Evolutionary conservation across 92 coral and sea anemone species (phyloP).

Genomic region (Epizoanthus ramosus): DNA sequence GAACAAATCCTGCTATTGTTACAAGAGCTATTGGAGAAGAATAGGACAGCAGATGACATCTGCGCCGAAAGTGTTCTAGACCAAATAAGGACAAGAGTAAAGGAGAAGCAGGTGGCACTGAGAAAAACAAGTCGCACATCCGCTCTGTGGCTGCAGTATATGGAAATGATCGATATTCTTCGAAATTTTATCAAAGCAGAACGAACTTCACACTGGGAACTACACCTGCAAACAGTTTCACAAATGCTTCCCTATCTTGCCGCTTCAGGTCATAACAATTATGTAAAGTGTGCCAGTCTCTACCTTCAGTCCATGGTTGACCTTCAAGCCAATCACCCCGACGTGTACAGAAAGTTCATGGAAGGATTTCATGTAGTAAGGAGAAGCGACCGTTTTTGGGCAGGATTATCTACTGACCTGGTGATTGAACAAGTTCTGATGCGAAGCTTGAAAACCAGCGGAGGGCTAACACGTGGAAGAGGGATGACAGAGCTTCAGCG

Average conservation of each 20-base stretch:
- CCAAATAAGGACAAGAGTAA: too few species aligned
- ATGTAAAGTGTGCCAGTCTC: conserved; percentile 44
- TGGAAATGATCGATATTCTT: conserved; percentile 5
- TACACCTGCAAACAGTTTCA: conserved; percentile 22
- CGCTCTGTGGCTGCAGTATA: conserved; percentile 34
- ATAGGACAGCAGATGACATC: too few species aligned
- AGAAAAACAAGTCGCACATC: conserved; percentile 16
- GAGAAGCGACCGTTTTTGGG: conserved; percentile 64
- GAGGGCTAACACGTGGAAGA: conserved; percentile 43
- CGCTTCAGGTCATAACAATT: conserved; percentile 42
- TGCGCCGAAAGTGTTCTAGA: too few species aligned
- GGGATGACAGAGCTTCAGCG: conserved; percentile 51
- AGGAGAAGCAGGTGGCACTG: background rate
- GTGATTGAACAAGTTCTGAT: conserved; percentile 64
- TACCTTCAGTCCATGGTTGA: conserved; percentile 48
- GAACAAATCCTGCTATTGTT: too few species aligned
- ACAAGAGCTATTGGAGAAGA: too few species aligned
- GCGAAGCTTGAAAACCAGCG: conserved; percentile 57
- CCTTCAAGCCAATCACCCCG: conserved; percentile 31
- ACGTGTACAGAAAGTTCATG: conserved; percentile 30
- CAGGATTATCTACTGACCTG: conserved; percentile 63
- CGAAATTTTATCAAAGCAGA: conserved; percentile 16
- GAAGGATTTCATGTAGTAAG: conserved; percentile 52
- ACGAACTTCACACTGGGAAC: conserved; percentile 4
- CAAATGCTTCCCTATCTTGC: conserved; percentile 44